Conservation (phyloP, 2,888 invertebrate species). For the Iphiclides podalirius region DNA sequence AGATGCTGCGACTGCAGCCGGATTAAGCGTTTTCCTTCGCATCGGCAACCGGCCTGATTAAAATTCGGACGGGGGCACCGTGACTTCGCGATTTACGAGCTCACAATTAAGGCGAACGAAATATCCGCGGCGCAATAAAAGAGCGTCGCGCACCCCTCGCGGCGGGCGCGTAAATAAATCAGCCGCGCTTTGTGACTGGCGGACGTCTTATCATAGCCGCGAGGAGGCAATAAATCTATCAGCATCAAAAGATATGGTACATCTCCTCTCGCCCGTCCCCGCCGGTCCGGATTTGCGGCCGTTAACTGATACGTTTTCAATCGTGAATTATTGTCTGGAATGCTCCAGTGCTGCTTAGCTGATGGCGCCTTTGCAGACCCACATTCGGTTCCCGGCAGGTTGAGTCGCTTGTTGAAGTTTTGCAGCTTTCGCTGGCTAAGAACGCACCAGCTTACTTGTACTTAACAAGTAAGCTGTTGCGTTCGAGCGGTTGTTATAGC, state of each 20-base stretch:
- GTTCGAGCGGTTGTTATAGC: too few species aligned
- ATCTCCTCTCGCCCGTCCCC: constrained; percentile 21
- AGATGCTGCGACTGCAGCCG: too few species aligned
- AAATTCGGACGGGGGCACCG: neutral
- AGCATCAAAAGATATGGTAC: constrained; percentile 26
- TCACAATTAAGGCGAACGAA: constrained; percentile 3
- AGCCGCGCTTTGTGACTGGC: constrained; percentile 25
- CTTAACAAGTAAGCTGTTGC: too few species aligned
- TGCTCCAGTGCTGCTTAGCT: neutral
- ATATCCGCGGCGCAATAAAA: constrained; percentile 2
- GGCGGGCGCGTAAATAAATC: constrained; percentile 20
- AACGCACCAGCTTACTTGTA: too few species aligned
- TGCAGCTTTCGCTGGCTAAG: too few species aligned
- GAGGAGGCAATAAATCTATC: constrained; percentile 30
- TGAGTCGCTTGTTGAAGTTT: too few species aligned
- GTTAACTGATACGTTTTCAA: constrained; percentile 7
- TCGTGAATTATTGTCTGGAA: neutral
- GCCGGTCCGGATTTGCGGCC: constrained; percentile 3
- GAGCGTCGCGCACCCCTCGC: constrained; percentile 15
- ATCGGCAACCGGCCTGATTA: neutral
- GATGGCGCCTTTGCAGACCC: neutral
- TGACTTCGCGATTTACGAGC: neutral
- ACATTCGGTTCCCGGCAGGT: neutral
- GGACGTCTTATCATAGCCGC: constrained; percentile 28
- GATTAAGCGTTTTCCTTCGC: too few species aligned